Evolutionary conservation across 1,140 invertebrate species (phyloP), one percentile per base, ranked within the genome.

Genomic region (Hycleus phaleratus): DNA sequence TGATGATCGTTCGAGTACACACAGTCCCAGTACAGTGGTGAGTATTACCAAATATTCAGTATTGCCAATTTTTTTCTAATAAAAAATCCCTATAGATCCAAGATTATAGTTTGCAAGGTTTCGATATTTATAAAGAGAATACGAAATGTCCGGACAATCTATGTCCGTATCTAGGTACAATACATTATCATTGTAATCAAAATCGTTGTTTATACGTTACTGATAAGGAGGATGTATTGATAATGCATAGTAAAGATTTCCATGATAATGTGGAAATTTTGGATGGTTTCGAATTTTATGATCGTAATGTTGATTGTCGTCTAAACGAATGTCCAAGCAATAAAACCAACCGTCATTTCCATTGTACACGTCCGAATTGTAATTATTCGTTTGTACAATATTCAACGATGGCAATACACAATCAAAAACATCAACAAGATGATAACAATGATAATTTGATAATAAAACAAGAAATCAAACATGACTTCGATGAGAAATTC

Each of bases 251-350:
- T 48, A 85, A 85, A 65, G 88, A 91, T 67, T 92, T 92, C 69
- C 90, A 93, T 70, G 87, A 86, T 61, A 90, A 86, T 66, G 82
- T 90, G 11, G 85, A 86, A 63, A 90, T 91, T 59, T 74, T 86
- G n/a, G 84, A 89, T 11, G 87, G 87, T 4, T 93, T 88, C 70
- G 82, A 87, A 26, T 91, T 88, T 73, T 91, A 85, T 74, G 89
- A 92, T 64, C 78, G 84, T 45, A 86, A 82, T 68, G 81, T 90
- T 11, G 86, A 91, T 67, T 93, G 90, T 67, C 78, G 86, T 9
- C 71, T 87, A 25, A 69, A 78, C 3, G 79, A 79, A 42, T 91
- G 88, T 72, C 80, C 81, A 26, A 79, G 75, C 73, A 78, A 72
- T 68, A 81, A 84, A 54, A 73, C 82, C 1, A 87, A 85, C 62